Conservation (phyloP, 2,888 invertebrate species). For the Acanthosepion pharaonis region DNA sequence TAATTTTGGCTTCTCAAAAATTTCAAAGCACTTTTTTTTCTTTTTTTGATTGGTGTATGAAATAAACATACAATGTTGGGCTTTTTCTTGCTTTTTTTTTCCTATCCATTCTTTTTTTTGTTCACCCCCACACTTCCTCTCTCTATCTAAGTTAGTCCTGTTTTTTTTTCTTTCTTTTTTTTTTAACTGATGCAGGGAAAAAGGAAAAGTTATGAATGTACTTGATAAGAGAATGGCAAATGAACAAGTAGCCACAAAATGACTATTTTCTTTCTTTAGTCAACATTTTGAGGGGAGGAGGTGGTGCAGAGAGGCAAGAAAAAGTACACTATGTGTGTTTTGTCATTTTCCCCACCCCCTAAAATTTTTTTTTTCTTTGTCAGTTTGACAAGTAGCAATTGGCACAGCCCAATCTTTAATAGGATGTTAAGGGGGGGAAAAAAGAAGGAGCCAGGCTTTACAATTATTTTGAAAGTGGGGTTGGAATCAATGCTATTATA, state of each 20-base stretch:
- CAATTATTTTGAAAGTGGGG: neutral
- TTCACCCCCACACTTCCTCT: neutral
- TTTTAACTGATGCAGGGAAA: neutral
- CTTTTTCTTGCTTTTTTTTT: neutral
- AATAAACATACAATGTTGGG: neutral
- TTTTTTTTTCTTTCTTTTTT: neutral
- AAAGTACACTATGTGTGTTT: neutral
- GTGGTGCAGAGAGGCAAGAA: neutral
- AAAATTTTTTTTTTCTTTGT: neutral
- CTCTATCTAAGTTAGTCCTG: neutral
- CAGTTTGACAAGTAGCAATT: neutral
- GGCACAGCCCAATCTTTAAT: conserved; percentile 2
- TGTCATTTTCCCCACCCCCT: neutral
- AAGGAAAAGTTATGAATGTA: neutral
- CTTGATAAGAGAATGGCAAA: neutral
- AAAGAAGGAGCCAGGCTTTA: neutral
- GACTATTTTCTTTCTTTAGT: neutral
- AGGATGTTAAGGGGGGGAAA: neutral
- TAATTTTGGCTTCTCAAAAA: neutral
- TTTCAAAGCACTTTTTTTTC: neutral
- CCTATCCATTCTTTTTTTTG: neutral
- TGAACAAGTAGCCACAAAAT: neutral
- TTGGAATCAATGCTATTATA: neutral
- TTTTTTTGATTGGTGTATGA: neutral
- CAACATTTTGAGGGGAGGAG: neutral